Percentiles rank a stretch among this genome's conserved stretches.
Conservation (phyloP, 2,113 vertebrate genomes). For the Panthera tigris region DNA sequence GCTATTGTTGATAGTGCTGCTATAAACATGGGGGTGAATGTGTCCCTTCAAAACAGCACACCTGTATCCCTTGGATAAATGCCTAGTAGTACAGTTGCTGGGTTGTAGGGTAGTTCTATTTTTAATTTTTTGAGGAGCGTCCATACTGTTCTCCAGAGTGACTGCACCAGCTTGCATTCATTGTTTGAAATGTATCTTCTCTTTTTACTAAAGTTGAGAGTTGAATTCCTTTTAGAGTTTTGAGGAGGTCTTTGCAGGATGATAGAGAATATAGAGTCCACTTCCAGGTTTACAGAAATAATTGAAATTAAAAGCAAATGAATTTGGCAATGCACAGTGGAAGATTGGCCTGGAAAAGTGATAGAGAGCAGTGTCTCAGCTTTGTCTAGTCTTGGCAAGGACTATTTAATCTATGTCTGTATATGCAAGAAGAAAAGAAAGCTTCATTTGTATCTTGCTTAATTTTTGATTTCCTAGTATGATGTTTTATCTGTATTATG, state of each 20-base stretch:
- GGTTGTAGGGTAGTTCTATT: too few relatives aligned
- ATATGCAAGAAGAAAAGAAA: background rate
- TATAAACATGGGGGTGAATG: too few relatives aligned
- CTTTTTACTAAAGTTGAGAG: background rate
- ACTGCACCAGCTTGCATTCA: too few relatives aligned
- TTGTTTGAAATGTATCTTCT: constrained; percentile 19
- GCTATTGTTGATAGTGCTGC: too few relatives aligned
- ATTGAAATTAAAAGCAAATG: background rate
- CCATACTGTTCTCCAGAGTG: too few relatives aligned
- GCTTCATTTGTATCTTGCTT: background rate
- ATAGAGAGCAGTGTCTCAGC: background rate
- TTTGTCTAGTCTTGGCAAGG: background rate
- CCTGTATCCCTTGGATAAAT: too few relatives aligned
- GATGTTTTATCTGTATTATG: background rate
- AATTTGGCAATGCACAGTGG: background rate
- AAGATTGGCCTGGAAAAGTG: background rate
- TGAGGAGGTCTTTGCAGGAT: background rate
- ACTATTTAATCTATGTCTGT: background rate
- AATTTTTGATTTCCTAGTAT: background rate
- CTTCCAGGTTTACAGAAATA: background rate
- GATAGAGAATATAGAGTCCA: background rate
- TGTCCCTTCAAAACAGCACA: too few relatives aligned
- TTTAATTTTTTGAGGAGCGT: too few relatives aligned
- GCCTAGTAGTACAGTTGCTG: too few relatives aligned
- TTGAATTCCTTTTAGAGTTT: background rate